Percentiles rank a stretch among this genome's conserved stretches.
phyloP scores from a whole-genome alignment of 2,888 invertebrate species.

The Neoscelio sp. region DNA sequence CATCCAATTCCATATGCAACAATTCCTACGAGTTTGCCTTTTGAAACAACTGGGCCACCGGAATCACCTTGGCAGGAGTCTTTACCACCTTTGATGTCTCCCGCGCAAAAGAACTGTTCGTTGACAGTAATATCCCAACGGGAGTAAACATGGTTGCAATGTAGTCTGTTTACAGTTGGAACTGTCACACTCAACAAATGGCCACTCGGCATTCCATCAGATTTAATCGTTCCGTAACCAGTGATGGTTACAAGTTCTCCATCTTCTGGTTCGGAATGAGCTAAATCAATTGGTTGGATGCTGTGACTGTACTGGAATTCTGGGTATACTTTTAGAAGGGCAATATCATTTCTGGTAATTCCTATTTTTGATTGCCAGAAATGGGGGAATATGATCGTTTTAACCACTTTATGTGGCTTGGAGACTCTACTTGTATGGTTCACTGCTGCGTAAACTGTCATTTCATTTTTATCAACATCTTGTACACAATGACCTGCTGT shows the following conservation, averaged over 20 bases:
- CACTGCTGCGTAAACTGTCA: not conserved
- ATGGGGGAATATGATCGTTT: too few relatives aligned
- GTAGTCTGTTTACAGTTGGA: not conserved
- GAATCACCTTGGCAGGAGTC: slow-evolving; percentile 63
- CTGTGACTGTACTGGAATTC: not conserved
- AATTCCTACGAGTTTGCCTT: slow-evolving; percentile 46
- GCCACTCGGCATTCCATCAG: not conserved
- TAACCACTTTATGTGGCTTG: too few relatives aligned
- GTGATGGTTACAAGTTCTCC: slow-evolving; percentile 7
- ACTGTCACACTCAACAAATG: slow-evolving; percentile 1
- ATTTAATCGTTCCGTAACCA: slow-evolving; percentile 7
- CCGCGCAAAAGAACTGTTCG: slow-evolving; percentile 28
- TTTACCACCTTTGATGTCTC: slow-evolving; percentile 39
- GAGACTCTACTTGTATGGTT: not conserved
- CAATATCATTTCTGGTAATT: slow-evolving; percentile 9
- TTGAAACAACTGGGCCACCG: slow-evolving; percentile 53
- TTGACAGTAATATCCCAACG: not conserved
- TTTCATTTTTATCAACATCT: not conserved
- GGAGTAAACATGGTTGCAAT: not conserved
- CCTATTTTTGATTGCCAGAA: not conserved
- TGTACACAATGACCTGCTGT: slow-evolving; percentile 30
- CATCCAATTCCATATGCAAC: slow-evolving; percentile 54
- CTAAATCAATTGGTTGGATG: slow-evolving; percentile 3
- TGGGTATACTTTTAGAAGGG: slow-evolving; percentile 7
- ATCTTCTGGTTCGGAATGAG: not conserved